Conservation (phyloP, 2,888 invertebrate species). For the Drosophila cyrtoloma region DNA sequence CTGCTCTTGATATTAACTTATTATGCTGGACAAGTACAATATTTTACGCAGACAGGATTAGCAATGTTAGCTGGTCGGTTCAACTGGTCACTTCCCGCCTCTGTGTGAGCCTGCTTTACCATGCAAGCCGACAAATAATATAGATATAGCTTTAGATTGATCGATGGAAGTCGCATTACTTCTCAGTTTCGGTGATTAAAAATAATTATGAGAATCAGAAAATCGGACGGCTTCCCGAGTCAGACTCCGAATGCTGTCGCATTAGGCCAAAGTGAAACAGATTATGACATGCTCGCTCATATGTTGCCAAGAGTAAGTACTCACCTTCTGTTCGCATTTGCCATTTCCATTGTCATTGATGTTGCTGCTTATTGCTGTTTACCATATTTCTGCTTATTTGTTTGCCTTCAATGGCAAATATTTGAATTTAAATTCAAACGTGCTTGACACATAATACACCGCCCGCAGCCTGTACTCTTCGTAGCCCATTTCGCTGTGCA, state of each 20-base stretch:
- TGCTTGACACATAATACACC: slow-evolving; percentile 78
- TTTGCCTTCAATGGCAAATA: slow-evolving; percentile 76
- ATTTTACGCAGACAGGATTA: slow-evolving; percentile 62
- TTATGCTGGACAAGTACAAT: slow-evolving; percentile 46
- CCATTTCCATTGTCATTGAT: slow-evolving; percentile 28
- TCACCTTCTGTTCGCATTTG: slow-evolving; percentile 28
- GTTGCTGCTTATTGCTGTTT: slow-evolving; percentile 76
- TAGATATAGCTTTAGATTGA: too few relatives aligned
- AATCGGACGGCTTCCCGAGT: not conserved
- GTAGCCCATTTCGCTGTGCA: slow-evolving; percentile 77
- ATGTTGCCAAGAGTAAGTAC: slow-evolving; percentile 27
- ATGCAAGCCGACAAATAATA: not conserved
- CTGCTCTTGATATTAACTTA: slow-evolving; percentile 22
- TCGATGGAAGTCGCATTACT: not conserved
- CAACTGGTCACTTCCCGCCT: slow-evolving; percentile 24
- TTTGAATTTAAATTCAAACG: slow-evolving; percentile 82
- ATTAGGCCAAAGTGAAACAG: slow-evolving; percentile 17
- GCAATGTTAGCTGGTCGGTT: slow-evolving; percentile 31
- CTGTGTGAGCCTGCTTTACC: slow-evolving; percentile 19
- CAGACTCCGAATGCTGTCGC: not conserved
- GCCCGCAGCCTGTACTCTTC: slow-evolving; percentile 60
- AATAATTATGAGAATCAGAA: not conserved
- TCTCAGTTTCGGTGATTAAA: not conserved
- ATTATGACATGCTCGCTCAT: slow-evolving; percentile 27
- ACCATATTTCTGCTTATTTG: slow-evolving; percentile 80